Conservation (phyloP, 2,113 vertebrate genomes). For the Myxocyprinus asiaticus region DNA sequence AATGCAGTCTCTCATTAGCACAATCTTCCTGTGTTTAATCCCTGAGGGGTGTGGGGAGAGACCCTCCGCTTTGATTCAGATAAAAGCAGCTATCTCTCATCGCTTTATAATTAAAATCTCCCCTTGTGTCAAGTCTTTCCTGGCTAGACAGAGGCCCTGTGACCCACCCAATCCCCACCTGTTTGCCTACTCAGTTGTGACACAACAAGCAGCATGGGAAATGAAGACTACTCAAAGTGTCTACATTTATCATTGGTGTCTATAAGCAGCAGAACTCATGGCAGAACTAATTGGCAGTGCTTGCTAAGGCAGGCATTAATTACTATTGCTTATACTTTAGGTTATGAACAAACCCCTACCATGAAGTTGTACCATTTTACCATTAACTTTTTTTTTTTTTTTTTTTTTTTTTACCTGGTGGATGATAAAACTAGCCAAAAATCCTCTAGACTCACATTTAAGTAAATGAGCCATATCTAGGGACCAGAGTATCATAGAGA, state of each 20-base stretch:
- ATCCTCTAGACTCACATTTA: too few relatives aligned
- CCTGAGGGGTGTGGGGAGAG: slow-evolving; percentile 61
- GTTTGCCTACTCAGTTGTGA: background rate
- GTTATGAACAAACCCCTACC: too few relatives aligned
- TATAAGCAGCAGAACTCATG: too few relatives aligned
- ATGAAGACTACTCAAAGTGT: background rate
- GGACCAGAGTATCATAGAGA: too few relatives aligned
- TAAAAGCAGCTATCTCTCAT: slow-evolving; percentile 75
- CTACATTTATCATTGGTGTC: too few relatives aligned
- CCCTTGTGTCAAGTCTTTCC: slow-evolving; percentile 68
- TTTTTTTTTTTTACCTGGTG: too few relatives aligned
- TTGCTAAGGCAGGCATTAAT: background rate
- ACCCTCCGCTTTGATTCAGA: slow-evolving; percentile 68
- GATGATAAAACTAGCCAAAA: too few relatives aligned
- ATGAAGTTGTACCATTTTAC: too few relatives aligned
- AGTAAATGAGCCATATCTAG: too few relatives aligned
- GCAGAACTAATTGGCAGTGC: too few relatives aligned
- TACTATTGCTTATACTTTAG: too few relatives aligned
- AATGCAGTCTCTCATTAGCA: slow-evolving; percentile 61
- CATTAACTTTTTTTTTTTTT: too few relatives aligned
- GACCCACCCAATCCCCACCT: slow-evolving; percentile 29
- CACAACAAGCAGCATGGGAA: background rate
- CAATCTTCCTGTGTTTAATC: slow-evolving; percentile 76
- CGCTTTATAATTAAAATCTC: slow-evolving; percentile 68
- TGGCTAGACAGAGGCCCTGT: slow-evolving; percentile 65